phyloP scores from a whole-genome alignment of 2,113 vertebrate species.

The Ageneiosus marmoratus region DNA sequence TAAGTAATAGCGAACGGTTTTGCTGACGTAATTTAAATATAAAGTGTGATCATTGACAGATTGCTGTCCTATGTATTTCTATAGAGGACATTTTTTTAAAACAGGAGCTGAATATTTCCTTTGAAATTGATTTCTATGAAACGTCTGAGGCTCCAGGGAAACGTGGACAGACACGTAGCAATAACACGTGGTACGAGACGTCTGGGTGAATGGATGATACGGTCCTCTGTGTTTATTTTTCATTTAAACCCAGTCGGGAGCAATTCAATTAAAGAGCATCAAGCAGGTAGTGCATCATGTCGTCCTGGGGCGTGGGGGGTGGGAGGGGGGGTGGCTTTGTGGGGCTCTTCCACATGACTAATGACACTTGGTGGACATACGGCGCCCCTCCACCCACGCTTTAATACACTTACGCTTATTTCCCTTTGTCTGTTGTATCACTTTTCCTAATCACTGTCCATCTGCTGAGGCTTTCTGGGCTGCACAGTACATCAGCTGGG shows the following conservation, averaged over 20 bases:
- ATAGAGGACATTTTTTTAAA: too few species aligned
- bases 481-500: not conserved
- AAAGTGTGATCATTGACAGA: not conserved
- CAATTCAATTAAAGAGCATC: not conserved
- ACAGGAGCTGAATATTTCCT: too few species aligned
- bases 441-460: conserved; percentile 5
- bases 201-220: too few species aligned
- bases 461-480: not conserved
- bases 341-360: not conserved
- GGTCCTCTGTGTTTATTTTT: not conserved
- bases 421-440: not conserved
- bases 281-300: not conserved
- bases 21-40: too few species aligned
- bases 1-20: too few species aligned
- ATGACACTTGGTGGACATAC: not conserved
- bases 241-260: not conserved
- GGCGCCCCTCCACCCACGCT: not conserved
- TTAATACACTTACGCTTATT: not conserved
- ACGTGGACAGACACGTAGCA: not conserved
- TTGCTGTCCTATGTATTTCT: not conserved
- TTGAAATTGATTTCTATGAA: too few species aligned
- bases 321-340: not conserved
- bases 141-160: too few species aligned
- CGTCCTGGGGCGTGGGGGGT: too few species aligned
- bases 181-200: not conserved